Conservation (phyloP, 2,797 vertebrate genomes). For the Myotis findleyi region DNA sequence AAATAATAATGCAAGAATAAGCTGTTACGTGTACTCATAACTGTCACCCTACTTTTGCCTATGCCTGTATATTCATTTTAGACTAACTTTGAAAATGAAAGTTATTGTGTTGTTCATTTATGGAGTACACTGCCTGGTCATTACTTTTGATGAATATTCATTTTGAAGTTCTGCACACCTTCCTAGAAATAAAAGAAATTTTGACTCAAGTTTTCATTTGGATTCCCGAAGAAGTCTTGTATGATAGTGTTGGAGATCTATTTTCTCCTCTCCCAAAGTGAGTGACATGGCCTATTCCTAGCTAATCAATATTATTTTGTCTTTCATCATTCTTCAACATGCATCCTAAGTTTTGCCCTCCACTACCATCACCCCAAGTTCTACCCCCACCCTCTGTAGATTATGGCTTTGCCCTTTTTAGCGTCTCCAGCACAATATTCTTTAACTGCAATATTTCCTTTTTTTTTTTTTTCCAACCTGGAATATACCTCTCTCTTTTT, state of each 20-base stretch:
- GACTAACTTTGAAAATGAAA: not conserved
- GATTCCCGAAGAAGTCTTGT: conserved; percentile 4
- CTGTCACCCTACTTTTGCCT: too few species aligned
- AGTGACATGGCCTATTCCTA: not conserved
- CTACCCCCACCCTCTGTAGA: not conserved
- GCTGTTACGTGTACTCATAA: too few species aligned
- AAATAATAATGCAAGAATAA: too few species aligned
- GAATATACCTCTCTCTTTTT: not conserved
- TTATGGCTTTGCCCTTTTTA: not conserved
- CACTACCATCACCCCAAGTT: not conserved
- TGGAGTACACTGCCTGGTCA: not conserved
- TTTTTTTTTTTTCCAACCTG: not conserved
- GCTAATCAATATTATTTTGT: conserved; percentile 12
- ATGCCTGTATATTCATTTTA: not conserved
- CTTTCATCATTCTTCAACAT: not conserved
- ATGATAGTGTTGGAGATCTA: not conserved
- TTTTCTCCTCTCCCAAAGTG: not conserved
- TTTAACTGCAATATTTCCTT: not conserved
- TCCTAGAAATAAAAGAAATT: conserved; percentile 13
- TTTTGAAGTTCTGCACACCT: not conserved
- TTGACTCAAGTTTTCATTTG: conserved; percentile 1
- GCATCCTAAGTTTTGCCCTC: not conserved
- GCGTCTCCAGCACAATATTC: conserved; percentile 16
- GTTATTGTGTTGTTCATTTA: not conserved
- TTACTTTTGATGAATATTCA: not conserved